phyloP scores from a whole-genome alignment of 1,140 invertebrate genomes.

The Rhopalosiphum padi region DNA sequence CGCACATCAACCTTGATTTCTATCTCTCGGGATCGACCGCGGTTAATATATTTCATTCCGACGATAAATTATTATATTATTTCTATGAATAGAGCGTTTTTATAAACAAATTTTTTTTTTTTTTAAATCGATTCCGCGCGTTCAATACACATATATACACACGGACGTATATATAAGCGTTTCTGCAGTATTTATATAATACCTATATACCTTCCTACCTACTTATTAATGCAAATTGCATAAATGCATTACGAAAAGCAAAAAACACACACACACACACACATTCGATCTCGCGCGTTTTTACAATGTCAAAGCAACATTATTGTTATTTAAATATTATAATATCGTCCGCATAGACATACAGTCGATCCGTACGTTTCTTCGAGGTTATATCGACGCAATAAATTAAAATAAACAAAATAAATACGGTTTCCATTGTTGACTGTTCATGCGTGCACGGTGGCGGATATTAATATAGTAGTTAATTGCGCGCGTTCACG shows the following conservation, averaged over 20 bases:
- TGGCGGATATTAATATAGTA: slow-evolving; percentile 36
- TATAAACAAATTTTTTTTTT: too few relatives aligned
- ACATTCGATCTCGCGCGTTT: neutral
- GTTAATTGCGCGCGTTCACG: slow-evolving; percentile 14
- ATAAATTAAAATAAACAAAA: neutral
- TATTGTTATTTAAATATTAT: slow-evolving; percentile 3
- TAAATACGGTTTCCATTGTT: slow-evolving; percentile 25
- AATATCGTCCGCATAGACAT: neutral
- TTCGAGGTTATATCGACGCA: slow-evolving; percentile 18
- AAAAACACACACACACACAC: neutral
- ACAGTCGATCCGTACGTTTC: neutral
- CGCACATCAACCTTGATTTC: slow-evolving; percentile 16
- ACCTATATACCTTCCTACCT: neutral
- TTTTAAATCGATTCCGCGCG: neutral
- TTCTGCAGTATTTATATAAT: neutral
- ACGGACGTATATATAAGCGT: neutral
- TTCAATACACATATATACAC: neutral
- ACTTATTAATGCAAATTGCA: slow-evolving; percentile 43
- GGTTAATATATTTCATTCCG: neutral
- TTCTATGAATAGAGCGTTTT: neutral
- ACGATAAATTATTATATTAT: neutral
- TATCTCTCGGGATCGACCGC: neutral
- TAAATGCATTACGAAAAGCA: neutral
- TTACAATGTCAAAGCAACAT: slow-evolving; percentile 12
- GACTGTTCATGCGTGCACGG: slow-evolving; percentile 20